Conservation (phyloP, 2,113 vertebrate genomes). For the Callocephalon fimbriatum region DNA sequence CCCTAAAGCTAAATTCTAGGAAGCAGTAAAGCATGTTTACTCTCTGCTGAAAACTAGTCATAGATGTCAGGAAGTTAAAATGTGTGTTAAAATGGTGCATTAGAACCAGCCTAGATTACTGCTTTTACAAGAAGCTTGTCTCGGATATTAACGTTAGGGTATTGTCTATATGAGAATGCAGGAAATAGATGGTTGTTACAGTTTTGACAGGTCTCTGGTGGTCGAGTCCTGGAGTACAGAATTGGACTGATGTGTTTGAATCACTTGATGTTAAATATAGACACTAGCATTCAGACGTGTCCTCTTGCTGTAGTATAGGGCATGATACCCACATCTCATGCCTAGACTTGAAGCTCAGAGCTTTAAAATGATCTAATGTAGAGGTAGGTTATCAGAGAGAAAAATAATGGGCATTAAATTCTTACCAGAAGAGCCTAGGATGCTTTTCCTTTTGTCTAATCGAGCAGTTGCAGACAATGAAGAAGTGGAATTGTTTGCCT, state of each 20-base stretch:
- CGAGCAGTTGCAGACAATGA: background rate
- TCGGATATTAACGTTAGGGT: background rate
- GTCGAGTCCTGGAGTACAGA: background rate
- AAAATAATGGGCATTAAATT: background rate
- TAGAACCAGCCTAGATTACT: background rate
- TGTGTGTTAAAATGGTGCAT: background rate
- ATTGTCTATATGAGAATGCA: background rate
- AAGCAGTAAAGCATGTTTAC: background rate
- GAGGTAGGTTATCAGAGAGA: background rate
- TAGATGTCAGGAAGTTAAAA: background rate
- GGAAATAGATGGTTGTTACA: background rate
- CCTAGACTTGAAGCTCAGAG: background rate
- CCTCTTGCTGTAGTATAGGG: fast-evolving
- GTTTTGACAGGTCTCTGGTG: background rate
- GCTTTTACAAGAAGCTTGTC: background rate
- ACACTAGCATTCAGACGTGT: fast-evolving
- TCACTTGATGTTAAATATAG: background rate
- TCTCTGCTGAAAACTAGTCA: background rate
- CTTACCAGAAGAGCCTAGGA: background rate
- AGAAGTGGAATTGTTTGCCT: background rate
- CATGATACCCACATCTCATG: fast-evolving
- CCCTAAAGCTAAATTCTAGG: background rate
- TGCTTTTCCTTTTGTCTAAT: background rate
- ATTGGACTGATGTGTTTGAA: background rate
- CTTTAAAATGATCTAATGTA: background rate